Evolutionary conservation across 2,888 invertebrate species (phyloP).

Genomic region (Lobophora halterata): DNA sequence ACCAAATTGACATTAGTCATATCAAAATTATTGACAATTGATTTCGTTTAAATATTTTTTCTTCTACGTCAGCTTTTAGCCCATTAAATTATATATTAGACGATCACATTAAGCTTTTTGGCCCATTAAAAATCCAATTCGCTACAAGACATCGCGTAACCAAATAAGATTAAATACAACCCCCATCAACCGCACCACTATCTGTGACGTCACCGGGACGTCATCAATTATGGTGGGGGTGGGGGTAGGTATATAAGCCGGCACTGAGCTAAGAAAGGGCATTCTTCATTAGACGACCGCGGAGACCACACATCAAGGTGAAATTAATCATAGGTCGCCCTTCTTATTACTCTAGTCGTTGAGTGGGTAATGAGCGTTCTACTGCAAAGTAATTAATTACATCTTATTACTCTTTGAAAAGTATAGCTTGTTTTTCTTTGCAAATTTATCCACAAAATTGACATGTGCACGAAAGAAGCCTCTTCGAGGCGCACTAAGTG

Average conservation of each 20-base stretch:
- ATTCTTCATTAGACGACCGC: constrained; percentile 62
- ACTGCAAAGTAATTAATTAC: constrained; percentile 37
- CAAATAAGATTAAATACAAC: constrained; percentile 60
- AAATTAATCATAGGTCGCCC: constrained; percentile 58
- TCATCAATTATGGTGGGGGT: constrained; percentile 66
- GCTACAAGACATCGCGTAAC: constrained; percentile 32
- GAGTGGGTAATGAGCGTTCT: constrained; percentile 40
- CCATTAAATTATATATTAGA: no score
- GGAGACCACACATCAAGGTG: constrained; percentile 50
- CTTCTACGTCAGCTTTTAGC: background rate
- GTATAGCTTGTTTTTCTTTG: constrained; percentile 9
- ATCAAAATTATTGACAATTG: constrained; percentile 6
- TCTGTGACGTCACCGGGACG: constrained; percentile 55
- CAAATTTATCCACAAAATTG: no score
- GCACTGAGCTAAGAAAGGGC: constrained; percentile 45
- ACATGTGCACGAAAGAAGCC: no score
- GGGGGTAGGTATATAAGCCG: constrained; percentile 50
- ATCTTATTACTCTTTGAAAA: no score
- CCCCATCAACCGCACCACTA: constrained; percentile 50
- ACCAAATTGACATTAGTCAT: background rate
- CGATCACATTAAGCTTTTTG: no score
- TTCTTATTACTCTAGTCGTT: constrained; percentile 44
- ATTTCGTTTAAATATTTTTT: constrained; percentile 1
- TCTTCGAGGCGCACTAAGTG: no score
- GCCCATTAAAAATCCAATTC: constrained; percentile 16